Conservation (phyloP, 1,140 invertebrate species). For the Nasonia longicornis region DNA sequence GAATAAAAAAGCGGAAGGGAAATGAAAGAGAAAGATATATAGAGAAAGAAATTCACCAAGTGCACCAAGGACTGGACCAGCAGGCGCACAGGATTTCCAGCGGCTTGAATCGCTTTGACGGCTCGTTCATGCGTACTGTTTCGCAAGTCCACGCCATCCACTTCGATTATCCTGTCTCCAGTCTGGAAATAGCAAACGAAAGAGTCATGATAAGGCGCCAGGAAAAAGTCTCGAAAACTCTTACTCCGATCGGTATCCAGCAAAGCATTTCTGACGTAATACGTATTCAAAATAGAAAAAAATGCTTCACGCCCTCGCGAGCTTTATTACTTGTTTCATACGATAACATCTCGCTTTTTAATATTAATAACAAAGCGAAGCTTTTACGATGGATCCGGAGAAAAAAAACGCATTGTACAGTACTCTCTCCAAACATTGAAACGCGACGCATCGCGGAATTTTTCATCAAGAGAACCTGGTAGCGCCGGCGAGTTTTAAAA, state of each 20-base stretch:
- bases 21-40: background rate
- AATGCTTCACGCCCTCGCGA: too few species aligned
- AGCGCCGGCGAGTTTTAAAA: background rate
- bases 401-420: too few species aligned
- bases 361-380: too few species aligned
- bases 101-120: constrained; percentile 94
- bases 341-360: too few species aligned
- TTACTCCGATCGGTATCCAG: background rate
- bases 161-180: constrained; percentile 90
- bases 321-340: too few species aligned
- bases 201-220: constrained; percentile 42
- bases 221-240: background rate
- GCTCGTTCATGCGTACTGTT: constrained; percentile 93
- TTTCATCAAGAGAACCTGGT: background rate
- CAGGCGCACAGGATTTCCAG: constrained; percentile 90
- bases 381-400: too few species aligned
- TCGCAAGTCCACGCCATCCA: constrained; percentile 92
- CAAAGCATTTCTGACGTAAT: too few species aligned
- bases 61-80: constrained; percentile 92
- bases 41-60: constrained; percentile 74
- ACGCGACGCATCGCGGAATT: too few species aligned
- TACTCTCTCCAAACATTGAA: too few species aligned
- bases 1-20: too few species aligned
- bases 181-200: constrained; percentile 72
- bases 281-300: too few species aligned